Evolutionary conservation across 2,797 vertebrate genomes (phyloP), one percentile per base, ranked within the genome.

Genomic region (Spondyliosoma cantharus): DNA sequence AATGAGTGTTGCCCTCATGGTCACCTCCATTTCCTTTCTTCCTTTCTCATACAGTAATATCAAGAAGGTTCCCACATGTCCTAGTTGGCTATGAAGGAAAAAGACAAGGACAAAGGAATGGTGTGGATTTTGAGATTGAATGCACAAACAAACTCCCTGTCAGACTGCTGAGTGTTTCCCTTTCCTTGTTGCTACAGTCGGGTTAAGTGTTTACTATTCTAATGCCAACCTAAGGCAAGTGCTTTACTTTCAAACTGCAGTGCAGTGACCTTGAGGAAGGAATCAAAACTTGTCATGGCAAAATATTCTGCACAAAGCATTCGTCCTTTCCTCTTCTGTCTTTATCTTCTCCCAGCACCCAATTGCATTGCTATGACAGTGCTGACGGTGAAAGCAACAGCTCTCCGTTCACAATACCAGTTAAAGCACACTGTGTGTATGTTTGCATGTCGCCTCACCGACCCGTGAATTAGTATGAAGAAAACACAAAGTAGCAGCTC

Each of bases 1-100:
- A 81, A 83, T 76, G 71, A 84, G 79, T 3, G 0, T 46, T 83
- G 61, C 65, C 73, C 84, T 86, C 27, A 67, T 59, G 66, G 79
- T 88, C 86, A 89, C 85, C 81, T 87, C 82, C 45, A 87, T 86
- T 89, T 84, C 61, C 29, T 76, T 57, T 74, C 48, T 81, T 46
- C 45, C 15, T 37, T 8, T 76, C 78, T 71, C 25, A 61, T 61
- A 66, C 5, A 2, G 71, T 58, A 83, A 79, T 72, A 87, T 86
- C 52, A 84, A 82, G 78, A 72, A 77, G 60, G 74, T 71, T 46
- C 32, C 72, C 61, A 87, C 69, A 76, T 73, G 79, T 78, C 61
- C 76, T 77, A 71, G 59, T 88, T 88, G 78, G 58, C 56, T 54
- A 67, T 25, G 15, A 78, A 86, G 49, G 70, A 48, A 74, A 61